Evolutionary conservation across 2,797 vertebrate species (phyloP).

Genomic region (Brachyalestes nurse): DNA sequence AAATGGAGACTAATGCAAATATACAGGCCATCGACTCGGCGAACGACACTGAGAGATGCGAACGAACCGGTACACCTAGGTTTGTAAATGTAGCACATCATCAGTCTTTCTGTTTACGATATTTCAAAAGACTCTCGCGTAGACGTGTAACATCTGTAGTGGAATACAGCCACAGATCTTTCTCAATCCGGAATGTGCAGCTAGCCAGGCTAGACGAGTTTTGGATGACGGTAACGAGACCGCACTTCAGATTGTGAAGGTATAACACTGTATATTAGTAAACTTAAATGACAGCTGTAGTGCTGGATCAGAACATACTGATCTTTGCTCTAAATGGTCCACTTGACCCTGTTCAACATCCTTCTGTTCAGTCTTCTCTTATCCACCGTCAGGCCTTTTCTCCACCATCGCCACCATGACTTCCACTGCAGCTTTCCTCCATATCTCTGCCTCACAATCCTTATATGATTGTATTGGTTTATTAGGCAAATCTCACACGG

Average conservation of each 20-base stretch:
- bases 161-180: neutral
- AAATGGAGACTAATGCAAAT: neutral
- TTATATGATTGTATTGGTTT: slow-evolving; percentile 4
- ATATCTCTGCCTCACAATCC: slow-evolving; percentile 11
- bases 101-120: neutral
- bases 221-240: neutral
- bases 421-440: neutral
- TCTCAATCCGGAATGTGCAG: neutral
- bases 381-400: neutral
- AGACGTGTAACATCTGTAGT: neutral
- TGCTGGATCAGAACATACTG: slow-evolving; percentile 8
- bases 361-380: neutral
- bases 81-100: neutral
- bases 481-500: neutral
- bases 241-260: too few relatives aligned
- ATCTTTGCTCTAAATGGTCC: slow-evolving; percentile 16
- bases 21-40: neutral
- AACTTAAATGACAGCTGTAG: neutral
- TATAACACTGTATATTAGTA: neutral
- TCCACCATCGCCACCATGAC: neutral
- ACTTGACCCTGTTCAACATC: neutral
- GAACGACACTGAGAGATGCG: neutral
- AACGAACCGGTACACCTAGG: neutral
- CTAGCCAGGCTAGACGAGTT: too few relatives aligned
- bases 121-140: neutral